A percentile compares a stretch with the other conserved stretches of the same genome.
Evolutionary conservation across 2,888 invertebrate genomes (phyloP).

Genomic region (Julus scanicus): DNA sequence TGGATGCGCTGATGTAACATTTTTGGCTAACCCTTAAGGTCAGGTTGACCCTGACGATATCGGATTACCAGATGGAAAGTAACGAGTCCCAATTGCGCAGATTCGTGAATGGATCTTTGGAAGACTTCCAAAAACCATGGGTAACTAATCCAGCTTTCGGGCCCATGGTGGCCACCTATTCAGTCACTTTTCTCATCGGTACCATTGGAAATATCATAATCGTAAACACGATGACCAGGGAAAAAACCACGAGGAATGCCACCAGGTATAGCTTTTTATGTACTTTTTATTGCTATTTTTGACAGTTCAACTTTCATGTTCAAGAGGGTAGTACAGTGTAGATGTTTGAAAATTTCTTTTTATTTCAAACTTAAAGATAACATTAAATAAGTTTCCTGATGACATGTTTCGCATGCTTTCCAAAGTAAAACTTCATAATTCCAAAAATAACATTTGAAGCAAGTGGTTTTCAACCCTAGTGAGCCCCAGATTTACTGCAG

Average conservation of each 20-base stretch:
- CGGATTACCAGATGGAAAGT: neutral
- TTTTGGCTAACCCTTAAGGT: neutral
- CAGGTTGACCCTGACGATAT: too few relatives aligned
- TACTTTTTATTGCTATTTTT: too few relatives aligned
- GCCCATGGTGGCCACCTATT: conserved; percentile 61
- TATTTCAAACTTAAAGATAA: too few relatives aligned
- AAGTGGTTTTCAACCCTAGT: too few relatives aligned
- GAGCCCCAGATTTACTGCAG: too few relatives aligned
- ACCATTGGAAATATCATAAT: conserved; percentile 61
- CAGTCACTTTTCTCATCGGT: conserved; percentile 61
- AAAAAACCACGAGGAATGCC: conserved; percentile 57
- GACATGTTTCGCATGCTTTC: too few relatives aligned
- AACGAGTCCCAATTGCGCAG: neutral
- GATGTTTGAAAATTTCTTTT: too few relatives aligned
- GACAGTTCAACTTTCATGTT: too few relatives aligned
- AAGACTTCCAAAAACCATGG: conserved; percentile 61
- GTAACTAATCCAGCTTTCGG: conserved; percentile 60
- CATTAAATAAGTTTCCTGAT: too few relatives aligned
- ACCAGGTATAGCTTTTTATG: conserved; percentile 56
- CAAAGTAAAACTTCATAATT: too few relatives aligned
- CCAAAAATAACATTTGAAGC: too few relatives aligned
- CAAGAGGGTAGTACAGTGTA: too few relatives aligned
- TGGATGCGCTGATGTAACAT: neutral
- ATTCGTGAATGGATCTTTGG: neutral
- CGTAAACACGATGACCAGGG: conserved; percentile 60